Conservation (phyloP, 2,888 invertebrate species). For the Andricus curvator region DNA sequence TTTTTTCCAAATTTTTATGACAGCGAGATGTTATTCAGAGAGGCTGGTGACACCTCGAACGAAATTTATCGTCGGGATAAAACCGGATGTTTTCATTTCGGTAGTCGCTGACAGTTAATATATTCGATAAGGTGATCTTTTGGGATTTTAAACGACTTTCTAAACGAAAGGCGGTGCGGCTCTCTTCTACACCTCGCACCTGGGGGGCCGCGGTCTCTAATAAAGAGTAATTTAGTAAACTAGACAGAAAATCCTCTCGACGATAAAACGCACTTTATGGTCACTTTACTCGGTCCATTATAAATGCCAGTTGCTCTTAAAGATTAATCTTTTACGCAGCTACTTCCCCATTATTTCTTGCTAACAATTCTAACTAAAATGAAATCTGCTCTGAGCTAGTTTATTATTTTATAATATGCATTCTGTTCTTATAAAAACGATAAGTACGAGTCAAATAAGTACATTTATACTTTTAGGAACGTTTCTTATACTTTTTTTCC, state of each 20-base stretch:
- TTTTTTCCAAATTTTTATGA: slow-evolving; percentile 18
- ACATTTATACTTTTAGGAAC: neutral
- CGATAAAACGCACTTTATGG: slow-evolving; percentile 6
- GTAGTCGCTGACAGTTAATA: slow-evolving; percentile 21
- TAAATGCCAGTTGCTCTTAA: neutral
- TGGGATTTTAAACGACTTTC: slow-evolving; percentile 18
- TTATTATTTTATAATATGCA: neutral
- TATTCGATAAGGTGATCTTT: slow-evolving; percentile 6
- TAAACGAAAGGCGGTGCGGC: neutral
- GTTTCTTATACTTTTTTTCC: neutral
- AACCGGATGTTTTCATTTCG: slow-evolving; percentile 26
- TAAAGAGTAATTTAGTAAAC: slow-evolving; percentile 26
- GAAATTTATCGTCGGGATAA: slow-evolving; percentile 1
- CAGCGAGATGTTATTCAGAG: slow-evolving; percentile 5
- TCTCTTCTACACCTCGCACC: slow-evolving; percentile 15
- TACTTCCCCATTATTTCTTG: neutral
- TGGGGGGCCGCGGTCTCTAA: slow-evolving; percentile 19
- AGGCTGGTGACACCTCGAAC: slow-evolving; percentile 13
- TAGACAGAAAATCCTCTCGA: neutral
- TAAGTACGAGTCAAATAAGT: neutral
- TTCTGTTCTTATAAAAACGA: neutral
- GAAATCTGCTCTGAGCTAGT: neutral
- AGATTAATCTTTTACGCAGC: slow-evolving; percentile 1
- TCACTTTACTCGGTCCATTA: slow-evolving; percentile 4
- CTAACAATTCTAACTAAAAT: neutral